Evolutionary conservation across 2,888 invertebrate species (phyloP).

Genomic region (Nephrotoma guestfalica): DNA sequence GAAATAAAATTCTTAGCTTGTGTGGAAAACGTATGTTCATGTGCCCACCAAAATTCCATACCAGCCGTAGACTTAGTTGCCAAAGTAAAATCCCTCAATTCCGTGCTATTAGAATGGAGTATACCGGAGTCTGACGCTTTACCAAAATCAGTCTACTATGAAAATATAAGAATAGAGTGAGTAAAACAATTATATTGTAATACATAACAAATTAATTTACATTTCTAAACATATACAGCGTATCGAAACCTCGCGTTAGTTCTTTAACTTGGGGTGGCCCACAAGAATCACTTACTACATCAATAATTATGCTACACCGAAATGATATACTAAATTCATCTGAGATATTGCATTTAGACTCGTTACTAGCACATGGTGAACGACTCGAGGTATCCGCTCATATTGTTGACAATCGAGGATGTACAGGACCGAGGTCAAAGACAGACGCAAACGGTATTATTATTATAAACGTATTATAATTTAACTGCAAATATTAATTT

Average conservation of each 20-base stretch:
- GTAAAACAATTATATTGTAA: slow-evolving; percentile 6
- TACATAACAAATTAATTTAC: neutral
- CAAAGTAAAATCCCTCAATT: slow-evolving; percentile 18
- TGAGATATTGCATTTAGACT: neutral
- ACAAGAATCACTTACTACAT: slow-evolving; percentile 16
- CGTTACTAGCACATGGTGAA: slow-evolving; percentile 10
- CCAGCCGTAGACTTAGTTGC: slow-evolving; percentile 18
- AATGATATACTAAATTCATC: neutral
- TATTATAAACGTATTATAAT: neutral
- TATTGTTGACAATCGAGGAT: slow-evolving; percentile 20
- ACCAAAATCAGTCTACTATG: slow-evolving; percentile 13
- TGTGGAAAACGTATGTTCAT: slow-evolving; percentile 21
- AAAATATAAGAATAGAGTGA: slow-evolving; percentile 15
- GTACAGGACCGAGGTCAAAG: slow-evolving; percentile 17
- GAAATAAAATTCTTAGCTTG: slow-evolving; percentile 18
- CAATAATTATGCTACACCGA: neutral
- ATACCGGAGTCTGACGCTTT: slow-evolving; percentile 13
- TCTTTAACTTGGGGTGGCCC: slow-evolving; percentile 26
- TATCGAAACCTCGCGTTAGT: slow-evolving; percentile 13
- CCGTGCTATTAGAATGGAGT: slow-evolving; percentile 20
- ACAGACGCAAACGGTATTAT: slow-evolving; percentile 18
- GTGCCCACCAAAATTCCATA: slow-evolving; percentile 17
- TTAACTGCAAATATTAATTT: no score
- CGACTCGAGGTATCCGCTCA: slow-evolving; percentile 17
- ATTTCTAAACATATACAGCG: neutral